These are phyloP conservation scores for Frankliniella intonsa DNA, from an alignment of 2,888 invertebrate genomes.

Conservation along the genomic window DNA sequence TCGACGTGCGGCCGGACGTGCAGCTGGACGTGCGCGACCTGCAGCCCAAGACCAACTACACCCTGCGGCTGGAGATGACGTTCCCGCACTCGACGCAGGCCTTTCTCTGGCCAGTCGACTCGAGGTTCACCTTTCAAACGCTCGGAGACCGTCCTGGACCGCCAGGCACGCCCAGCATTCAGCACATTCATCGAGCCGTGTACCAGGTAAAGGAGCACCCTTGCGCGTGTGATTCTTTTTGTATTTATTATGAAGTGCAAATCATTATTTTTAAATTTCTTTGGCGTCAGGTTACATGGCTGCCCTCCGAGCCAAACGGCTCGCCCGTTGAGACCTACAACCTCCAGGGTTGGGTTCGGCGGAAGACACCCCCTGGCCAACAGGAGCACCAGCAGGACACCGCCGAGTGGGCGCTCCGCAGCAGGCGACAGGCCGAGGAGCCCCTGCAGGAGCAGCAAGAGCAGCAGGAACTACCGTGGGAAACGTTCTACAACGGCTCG, in stretches of 20 bases:
- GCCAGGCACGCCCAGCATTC: conserved; percentile 71
- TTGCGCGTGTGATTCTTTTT: not conserved
- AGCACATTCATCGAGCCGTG: conserved; percentile 65
- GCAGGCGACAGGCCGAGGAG: conserved; percentile 30
- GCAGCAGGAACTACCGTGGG: conserved; percentile 49
- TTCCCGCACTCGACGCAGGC: conserved; percentile 57
- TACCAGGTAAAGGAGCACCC: conserved; percentile 50
- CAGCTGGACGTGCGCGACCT: conserved; percentile 47
- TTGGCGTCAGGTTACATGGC: conserved; percentile 61
- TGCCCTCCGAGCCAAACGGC: conserved; percentile 70
- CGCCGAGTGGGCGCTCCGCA: conserved; percentile 4
- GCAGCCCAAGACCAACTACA: conserved; percentile 70
- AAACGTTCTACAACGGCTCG: conserved; percentile 68
- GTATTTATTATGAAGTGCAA: not conserved
- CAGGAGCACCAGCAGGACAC: not conserved
- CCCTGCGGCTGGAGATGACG: conserved; percentile 62
- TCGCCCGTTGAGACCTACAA: conserved; percentile 68
- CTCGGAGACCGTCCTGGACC: conserved; percentile 72
- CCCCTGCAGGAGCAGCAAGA: conserved; percentile 31
- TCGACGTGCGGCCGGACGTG: not conserved
- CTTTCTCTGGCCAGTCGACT: conserved; percentile 69
- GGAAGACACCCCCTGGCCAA: conserved; percentile 27
- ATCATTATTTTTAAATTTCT: not conserved
- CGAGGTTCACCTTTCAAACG: conserved; percentile 66
- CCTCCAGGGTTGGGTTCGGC: conserved; percentile 58